Conservation (phyloP, 2,797 vertebrate genomes). For the Coendou prehensilis region DNA sequence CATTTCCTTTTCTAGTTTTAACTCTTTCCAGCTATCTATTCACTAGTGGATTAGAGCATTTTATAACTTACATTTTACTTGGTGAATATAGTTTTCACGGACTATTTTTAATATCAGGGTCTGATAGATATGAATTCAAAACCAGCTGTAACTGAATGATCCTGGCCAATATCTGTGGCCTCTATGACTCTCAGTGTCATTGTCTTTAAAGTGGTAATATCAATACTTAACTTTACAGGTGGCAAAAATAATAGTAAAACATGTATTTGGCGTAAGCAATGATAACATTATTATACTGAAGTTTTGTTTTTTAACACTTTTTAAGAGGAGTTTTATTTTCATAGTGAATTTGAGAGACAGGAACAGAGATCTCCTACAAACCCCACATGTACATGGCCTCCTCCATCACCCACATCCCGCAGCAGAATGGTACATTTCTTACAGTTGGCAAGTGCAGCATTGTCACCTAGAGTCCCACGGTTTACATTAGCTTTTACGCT, state of each 20-base stretch:
- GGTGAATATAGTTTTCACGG: background rate
- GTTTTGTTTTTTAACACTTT: background rate
- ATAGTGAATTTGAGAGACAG: background rate
- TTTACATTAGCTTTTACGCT: background rate
- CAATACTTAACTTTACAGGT: no score
- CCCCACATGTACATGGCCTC: accelerated
- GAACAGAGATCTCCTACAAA: background rate
- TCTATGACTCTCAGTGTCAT: background rate
- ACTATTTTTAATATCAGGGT: background rate
- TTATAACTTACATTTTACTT: background rate
- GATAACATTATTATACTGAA: background rate
- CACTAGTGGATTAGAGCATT: background rate
- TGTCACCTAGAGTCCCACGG: background rate
- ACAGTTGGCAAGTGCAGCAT: background rate
- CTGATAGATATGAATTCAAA: background rate
- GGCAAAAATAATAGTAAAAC: background rate
- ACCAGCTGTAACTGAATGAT: background rate
- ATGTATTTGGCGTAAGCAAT: background rate
- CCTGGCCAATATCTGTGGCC: background rate
- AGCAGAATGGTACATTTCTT: background rate
- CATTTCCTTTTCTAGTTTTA: conserved; percentile 48
- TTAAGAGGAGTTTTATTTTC: background rate
- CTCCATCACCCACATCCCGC: background rate
- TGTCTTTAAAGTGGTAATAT: background rate
- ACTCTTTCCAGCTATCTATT: background rate